Evolutionary conservation across 2,113 vertebrate species (phyloP).

Genomic region (Sminthopsis crassicaudata): DNA sequence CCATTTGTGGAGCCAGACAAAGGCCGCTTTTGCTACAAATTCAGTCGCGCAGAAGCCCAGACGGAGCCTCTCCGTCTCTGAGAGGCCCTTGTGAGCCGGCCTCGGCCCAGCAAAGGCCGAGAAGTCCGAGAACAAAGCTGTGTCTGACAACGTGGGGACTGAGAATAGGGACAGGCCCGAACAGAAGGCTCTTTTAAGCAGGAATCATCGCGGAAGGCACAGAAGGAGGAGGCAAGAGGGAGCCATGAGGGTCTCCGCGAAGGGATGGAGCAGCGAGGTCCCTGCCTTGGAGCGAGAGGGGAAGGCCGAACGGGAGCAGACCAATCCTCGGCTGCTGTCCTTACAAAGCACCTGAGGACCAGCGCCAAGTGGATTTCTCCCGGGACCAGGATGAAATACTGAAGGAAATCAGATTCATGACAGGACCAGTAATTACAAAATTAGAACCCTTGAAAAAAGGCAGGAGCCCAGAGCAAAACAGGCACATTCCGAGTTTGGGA

Average conservation of each 20-base stretch:
- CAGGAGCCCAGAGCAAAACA: not conserved
- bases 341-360: constrained; percentile 31
- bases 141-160: not conserved
- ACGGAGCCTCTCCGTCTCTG: not conserved
- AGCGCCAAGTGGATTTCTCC: not conserved
- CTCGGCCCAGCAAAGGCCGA: not conserved
- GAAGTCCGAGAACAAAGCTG: not conserved
- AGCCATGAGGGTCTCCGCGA: not conserved
- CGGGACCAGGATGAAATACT: constrained; percentile 21
- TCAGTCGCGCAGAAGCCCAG: not conserved
- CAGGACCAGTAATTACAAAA: constrained; percentile 25
- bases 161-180: constrained; percentile 9
- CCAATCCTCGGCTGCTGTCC: not conserved
- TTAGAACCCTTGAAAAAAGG: not conserved
- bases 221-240: constrained; percentile 28
- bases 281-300: not conserved
- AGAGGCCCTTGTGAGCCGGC: not conserved
- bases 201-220: constrained; percentile 28
- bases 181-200: constrained; percentile 30
- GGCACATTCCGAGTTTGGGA: not conserved
- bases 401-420: not conserved
- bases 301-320: not conserved
- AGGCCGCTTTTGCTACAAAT: not conserved
- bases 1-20: not conserved
- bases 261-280: not conserved